Evolutionary conservation across 2,888 invertebrate species (phyloP).

Genomic region (Didymodactylos carnosus): DNA sequence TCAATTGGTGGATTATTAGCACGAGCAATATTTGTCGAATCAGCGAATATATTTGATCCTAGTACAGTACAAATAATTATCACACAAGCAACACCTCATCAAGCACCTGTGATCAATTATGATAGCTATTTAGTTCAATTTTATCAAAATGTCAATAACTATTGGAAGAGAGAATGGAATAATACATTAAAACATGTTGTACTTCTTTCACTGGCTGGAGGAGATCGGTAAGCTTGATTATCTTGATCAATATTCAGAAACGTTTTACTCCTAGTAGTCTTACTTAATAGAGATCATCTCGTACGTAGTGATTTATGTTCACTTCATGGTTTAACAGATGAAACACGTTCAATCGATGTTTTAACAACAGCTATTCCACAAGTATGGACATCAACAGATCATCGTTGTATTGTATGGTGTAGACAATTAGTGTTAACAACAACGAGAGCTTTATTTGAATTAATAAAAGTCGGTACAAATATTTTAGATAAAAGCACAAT

Average conservation of each 20-base stretch:
- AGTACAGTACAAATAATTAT: conserved; percentile 49
- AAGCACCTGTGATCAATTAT: conserved; percentile 40
- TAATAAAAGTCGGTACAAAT: no score
- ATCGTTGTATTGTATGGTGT: conserved; percentile 28
- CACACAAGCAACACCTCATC: conserved; percentile 63
- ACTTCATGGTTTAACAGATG: background rate
- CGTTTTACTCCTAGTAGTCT: background rate
- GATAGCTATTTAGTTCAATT: conserved; percentile 2
- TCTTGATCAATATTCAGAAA: no score
- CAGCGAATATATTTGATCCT: conserved; percentile 35
- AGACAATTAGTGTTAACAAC: conserved; percentile 22
- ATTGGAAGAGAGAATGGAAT: conserved; percentile 5
- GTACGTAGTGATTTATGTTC: conserved; percentile 9
- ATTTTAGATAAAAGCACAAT: no score
- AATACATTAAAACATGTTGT: background rate
- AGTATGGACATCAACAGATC: conserved; percentile 24
- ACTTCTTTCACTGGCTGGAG: conserved; percentile 5
- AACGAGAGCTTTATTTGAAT: conserved; percentile 9
- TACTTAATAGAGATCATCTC: conserved; percentile 3
- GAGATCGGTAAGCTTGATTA: background rate
- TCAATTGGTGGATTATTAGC: conserved; percentile 80
- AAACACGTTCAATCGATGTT: conserved; percentile 1
- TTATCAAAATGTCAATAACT: conserved; percentile 2
- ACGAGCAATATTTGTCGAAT: conserved; percentile 32
- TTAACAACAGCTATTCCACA: conserved; percentile 16